Evolutionary conservation across 2,797 vertebrate species (phyloP), one percentile per base, ranked within the genome.

Genomic region (Lemur catta): DNA sequence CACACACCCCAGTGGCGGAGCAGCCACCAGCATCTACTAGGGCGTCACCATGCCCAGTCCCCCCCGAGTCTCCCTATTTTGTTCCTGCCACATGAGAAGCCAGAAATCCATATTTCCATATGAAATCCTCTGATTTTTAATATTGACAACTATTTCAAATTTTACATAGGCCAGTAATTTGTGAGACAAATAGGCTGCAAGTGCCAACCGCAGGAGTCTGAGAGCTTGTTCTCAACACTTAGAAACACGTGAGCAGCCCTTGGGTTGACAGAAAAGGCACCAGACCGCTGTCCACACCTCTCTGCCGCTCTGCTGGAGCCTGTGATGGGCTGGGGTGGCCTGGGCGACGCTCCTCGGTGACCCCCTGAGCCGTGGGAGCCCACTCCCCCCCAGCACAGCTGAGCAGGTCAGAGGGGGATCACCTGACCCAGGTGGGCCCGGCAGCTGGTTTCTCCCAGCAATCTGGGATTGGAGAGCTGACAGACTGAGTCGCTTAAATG

Each of bases 361-460:
- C 1, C 46, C 1, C 14, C 50, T 7, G 48, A 10, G 35, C 50
- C 2, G 0, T 1, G 24, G 28, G 38, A 59, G 52, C 46, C 4
- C 7, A 1, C 76, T 26, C 61, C 57, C 35, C 57, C 72, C 63
- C n/a, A 2, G 52, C 59, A 14, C 72, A 10, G 61, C 43, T 8
- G 61, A 67, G 30, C 41, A 52, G 91, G 11, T 2, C 33, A 48
- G 26, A 48, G 13, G 18, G n/a, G 2, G 55, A 20, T 11, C 90
- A 55, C 10, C 72, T 55, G 61, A 65, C 71, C 33, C 3, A 59
- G 17, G 1, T 0, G 9, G n/a, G 79, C 89, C 91, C 30, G 18
- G 87, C 89, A 24, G 91, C 85, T 74, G 10, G 0, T 22, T 65
- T 28, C 67, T 74, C 74, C 50, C 91, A 92, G 78, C 93, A 94